Base-by-base conservation (phyloP, 2,888 invertebrate species). In the Scaptomyza flava region DNA sequence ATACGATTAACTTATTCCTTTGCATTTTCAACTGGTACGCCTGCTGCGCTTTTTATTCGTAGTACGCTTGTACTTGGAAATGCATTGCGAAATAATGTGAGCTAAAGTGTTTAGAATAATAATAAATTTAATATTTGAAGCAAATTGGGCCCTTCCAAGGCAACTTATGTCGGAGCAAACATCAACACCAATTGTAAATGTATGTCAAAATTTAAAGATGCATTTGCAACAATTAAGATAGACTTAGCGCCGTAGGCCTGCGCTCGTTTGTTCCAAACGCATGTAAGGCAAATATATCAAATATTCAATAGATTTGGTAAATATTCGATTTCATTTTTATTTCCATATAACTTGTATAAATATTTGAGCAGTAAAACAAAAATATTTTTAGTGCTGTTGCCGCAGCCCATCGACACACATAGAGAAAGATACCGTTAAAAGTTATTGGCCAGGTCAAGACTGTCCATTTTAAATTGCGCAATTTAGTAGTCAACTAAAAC, bases 401-500 rank as follows among this genome's bases (percentile, higher is more conserved):
- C 6, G 2, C 12, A 8, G 52, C 9, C 30, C n/a, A n/a, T 1
- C 4, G 23, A n/a, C 36, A 36, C n/a, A 14, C 38, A 14, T 3
- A n/a, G 2, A n/a, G 3, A 38, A 14, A 5, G 34, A 33, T 20
- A 3, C 3, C 8, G 20, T 33, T 48, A 3, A 48, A 20, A 12
- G 20, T 20, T 34, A 7, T 51, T 38, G 7, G 46, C 34, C n/a
- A 38, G 47, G 46, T 54, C 53, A 23, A 33, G 53, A 45, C 4
- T 51, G 38, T 31, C 41, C 57, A 46, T 31, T 50, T 50, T 30
- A 50, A 52, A 53, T 63, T 63, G 36, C 30, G 27, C 45, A 54
- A 63, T 79, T 84, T 79, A 72, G 80, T 80, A 74, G 77, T 71
- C 65, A 72, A 27, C 27, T 27, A 27, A 27, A 77, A 82, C 84